These are phyloP conservation scores for Delphinapterus leucas DNA, from an alignment of 2,113 vertebrate genomes.

Conservation along the genomic window DNA sequence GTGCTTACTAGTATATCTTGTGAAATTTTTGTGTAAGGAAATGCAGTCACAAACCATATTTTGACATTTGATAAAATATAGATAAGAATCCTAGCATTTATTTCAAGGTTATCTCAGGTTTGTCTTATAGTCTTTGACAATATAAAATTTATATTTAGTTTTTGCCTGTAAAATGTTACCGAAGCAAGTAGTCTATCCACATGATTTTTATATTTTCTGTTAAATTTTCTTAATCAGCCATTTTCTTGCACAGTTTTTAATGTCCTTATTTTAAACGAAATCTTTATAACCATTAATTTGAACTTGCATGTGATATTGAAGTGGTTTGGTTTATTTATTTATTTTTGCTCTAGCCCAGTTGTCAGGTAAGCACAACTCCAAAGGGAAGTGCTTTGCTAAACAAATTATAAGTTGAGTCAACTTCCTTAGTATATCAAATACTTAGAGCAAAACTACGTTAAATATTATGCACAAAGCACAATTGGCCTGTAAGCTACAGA, in stretches of 20 bases:
- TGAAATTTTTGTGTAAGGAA: neutral
- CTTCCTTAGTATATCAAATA: neutral
- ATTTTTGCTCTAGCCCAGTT: neutral
- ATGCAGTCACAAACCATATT: neutral
- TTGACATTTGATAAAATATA: conserved; percentile 34
- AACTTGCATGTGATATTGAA: neutral
- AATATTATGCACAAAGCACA: neutral
- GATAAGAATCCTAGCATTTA: neutral
- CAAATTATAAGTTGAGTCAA: neutral
- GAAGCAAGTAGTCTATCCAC: neutral
- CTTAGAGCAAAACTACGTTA: neutral
- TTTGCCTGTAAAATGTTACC: neutral
- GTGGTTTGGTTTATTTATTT: neutral
- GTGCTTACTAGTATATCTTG: neutral
- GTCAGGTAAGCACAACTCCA: neutral
- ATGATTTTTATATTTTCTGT: neutral
- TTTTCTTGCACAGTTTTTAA: neutral
- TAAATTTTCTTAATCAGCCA: neutral
- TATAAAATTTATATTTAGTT: conserved; percentile 10
- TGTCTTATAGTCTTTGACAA: neutral
- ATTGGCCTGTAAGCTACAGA: neutral
- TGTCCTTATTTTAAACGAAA: neutral
- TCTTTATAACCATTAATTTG: neutral
- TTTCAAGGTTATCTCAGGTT: neutral
- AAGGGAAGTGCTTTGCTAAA: neutral